Percentiles rank a stretch among this genome's conserved stretches.
phyloP scores from a whole-genome alignment of 2,113 vertebrate species.

The Channa maculata region DNA sequence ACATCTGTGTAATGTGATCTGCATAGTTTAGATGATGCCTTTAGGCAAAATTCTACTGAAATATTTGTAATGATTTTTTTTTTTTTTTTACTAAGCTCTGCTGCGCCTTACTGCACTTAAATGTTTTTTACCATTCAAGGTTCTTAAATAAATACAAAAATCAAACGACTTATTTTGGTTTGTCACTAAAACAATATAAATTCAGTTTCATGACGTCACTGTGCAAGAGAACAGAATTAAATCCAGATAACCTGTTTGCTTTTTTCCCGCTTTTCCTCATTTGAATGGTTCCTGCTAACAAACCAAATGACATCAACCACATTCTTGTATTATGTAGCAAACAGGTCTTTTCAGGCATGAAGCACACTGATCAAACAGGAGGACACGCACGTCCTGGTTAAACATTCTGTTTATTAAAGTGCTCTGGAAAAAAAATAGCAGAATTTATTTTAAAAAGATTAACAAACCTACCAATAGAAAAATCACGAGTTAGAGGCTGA shows the following conservation, averaged over 20 bases:
- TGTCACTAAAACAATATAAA: neutral
- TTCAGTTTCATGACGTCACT: no score
- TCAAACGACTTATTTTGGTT: neutral
- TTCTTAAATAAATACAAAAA: conserved; percentile 52
- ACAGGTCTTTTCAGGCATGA: neutral
- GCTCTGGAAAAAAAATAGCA: conserved; percentile 80
- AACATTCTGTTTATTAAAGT: conserved; percentile 87
- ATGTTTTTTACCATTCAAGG: conserved; percentile 17
- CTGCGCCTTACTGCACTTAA: conserved; percentile 25
- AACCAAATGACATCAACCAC: neutral
- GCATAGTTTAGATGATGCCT: neutral
- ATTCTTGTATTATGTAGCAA: neutral
- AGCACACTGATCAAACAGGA: neutral
- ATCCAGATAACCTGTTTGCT: no score
- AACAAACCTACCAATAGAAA: conserved; percentile 74
- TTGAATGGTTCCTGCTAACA: no score
- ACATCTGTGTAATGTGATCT: neutral
- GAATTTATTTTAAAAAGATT: conserved; percentile 77
- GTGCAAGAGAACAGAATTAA: no score
- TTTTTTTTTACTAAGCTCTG: conserved; percentile 16
- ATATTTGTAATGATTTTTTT: neutral
- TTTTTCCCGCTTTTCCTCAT: no score
- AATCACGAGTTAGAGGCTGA: conserved; percentile 3
- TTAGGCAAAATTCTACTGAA: neutral
- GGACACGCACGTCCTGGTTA: conserved; percentile 9